Conservation (phyloP, 2,113 vertebrate genomes). For the Montifringilla adamsi region DNA sequence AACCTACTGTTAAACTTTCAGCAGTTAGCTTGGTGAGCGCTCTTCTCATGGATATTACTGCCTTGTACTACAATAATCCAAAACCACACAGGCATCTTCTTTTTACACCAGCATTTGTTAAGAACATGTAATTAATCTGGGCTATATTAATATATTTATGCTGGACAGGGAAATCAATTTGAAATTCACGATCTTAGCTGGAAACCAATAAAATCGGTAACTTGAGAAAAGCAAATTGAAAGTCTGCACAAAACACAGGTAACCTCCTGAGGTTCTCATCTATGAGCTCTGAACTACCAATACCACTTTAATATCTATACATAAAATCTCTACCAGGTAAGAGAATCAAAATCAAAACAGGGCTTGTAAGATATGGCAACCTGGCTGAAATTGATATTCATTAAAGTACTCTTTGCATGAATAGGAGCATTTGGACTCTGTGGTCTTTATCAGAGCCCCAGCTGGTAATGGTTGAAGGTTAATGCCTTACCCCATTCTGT, state of each 20-base stretch:
- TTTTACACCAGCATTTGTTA: background rate
- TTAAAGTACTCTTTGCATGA: constrained; percentile 81
- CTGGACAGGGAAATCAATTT: background rate
- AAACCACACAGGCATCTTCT: background rate
- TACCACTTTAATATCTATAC: background rate
- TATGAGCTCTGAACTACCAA: background rate
- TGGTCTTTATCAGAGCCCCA: constrained; percentile 88
- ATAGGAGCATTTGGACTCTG: constrained; percentile 87
- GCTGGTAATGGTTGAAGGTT: constrained; percentile 89
- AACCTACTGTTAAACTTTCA: background rate
- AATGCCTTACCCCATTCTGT: constrained; percentile 84
- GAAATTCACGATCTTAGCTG: background rate
- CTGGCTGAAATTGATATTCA: constrained; percentile 83
- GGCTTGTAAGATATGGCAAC: constrained; percentile 66
- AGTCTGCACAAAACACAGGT: constrained; percentile 27
- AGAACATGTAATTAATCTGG: background rate
- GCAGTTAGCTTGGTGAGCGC: background rate
- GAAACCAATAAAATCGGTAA: background rate
- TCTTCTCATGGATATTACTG: background rate
- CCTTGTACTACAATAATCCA: background rate
- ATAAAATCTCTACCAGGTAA: constrained; percentile 50
- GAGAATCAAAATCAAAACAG: constrained; percentile 56
- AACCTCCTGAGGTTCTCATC: background rate
- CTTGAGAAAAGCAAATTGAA: background rate
- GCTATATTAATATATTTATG: background rate